Percentiles rank a stretch among this genome's conserved stretches.
Evolutionary conservation across 2,113 vertebrate species (phyloP).

Genomic region (Castor canadensis): DNA sequence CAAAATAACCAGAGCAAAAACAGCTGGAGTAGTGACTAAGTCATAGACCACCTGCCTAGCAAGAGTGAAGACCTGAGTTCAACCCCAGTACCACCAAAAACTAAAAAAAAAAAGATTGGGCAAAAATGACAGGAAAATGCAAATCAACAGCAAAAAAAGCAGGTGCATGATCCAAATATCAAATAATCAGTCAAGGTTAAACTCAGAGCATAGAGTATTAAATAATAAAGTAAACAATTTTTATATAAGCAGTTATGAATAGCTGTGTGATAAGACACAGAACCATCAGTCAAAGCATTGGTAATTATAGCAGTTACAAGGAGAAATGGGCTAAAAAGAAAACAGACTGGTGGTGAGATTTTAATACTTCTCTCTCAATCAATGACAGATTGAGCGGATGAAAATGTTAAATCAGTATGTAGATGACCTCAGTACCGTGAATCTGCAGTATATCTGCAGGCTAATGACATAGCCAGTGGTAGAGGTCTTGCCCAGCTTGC

Average conservation of each 20-base stretch:
- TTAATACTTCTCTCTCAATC: neutral
- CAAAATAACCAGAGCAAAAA: too few species aligned
- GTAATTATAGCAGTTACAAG: neutral
- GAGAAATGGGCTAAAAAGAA: neutral
- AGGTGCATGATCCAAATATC: neutral
- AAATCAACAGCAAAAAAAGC: neutral
- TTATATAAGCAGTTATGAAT: neutral
- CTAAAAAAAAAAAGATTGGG: conserved; percentile 7
- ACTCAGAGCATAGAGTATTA: neutral
- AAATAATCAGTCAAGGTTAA: neutral
- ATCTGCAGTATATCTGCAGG: neutral
- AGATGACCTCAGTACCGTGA: neutral
- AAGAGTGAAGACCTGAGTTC: too few species aligned
- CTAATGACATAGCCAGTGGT: neutral
- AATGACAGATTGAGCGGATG: neutral
- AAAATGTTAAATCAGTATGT: neutral
- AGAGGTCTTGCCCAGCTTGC: too few species aligned
- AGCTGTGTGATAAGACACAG: neutral
- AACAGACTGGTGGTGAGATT: neutral
- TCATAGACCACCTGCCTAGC: too few species aligned
- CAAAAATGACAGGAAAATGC: conserved; percentile 21
- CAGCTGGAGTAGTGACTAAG: too few species aligned
- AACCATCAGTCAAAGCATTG: neutral
- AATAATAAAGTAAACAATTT: neutral
- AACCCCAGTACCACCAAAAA: too few species aligned